Evolutionary conservation across 2,113 vertebrate species (phyloP).

Genomic region (Phoenicopterus ruber): DNA sequence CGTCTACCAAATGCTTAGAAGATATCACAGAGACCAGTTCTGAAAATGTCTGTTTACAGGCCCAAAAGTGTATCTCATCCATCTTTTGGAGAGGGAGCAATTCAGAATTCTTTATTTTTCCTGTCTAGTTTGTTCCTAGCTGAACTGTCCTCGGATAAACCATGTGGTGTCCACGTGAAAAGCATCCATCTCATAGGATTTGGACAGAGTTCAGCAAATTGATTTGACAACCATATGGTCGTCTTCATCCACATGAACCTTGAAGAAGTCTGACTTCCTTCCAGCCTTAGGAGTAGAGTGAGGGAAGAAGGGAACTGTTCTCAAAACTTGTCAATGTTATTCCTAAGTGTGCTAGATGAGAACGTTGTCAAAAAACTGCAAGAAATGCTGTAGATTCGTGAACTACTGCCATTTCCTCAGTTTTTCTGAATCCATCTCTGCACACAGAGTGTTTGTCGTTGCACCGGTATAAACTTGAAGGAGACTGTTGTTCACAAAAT

Average conservation of each 20-base stretch:
- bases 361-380: neutral
- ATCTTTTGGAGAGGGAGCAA: neutral
- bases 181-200: neutral
- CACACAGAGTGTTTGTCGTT: neutral
- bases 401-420: neutral
- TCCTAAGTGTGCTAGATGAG: neutral
- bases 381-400: neutral
- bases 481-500: neutral
- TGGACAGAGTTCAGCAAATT: constrained; percentile 17
- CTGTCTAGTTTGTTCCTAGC: neutral
- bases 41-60: neutral
- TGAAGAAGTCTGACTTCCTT: constrained; percentile 42
- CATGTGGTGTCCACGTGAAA: constrained; percentile 45
- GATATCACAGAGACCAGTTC: neutral
- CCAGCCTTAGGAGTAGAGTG: neutral
- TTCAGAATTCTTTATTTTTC: neutral
- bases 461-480: neutral
- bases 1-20: neutral
- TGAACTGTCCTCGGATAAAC: constrained; percentile 35
- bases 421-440: neutral
- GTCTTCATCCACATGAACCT: constrained; percentile 37
- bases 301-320: neutral
- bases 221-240: constrained; percentile 44
- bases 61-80: neutral
- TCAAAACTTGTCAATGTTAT: neutral